Base-by-base conservation (phyloP, 2,888 invertebrate genomes). In the Agapostemon virescens region DNA sequence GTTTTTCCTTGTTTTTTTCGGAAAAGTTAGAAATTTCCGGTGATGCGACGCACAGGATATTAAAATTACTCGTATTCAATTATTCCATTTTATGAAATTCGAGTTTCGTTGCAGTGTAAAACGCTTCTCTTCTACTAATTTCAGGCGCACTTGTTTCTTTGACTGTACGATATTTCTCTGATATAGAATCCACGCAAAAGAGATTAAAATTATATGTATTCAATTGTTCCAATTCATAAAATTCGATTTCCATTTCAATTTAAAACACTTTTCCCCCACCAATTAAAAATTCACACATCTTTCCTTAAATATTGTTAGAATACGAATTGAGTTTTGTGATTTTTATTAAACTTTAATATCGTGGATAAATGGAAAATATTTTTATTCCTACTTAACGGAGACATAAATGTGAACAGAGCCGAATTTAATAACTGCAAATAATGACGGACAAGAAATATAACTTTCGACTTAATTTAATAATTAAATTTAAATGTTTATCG, bases 1-100 rank as follows among this genome's bases (percentile, higher is more conserved):
- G 73, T 77, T 58, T 58, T 82, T 55, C 55, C 63, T 64, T 81
- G 73, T 77, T 58, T 58, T 58, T 58, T 58, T 17, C 30, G 30
- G 7, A 58, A 63, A 36, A 63, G 33, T 33, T 63, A 9, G 36
- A 36, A 20, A 33, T 36, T 63, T 9, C 58, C 30, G 9, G 58
- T 7, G 30, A 30, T 58, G 9, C 30, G 9, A 30, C 30, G 20
- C 45, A 5, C 6, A 20, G 33, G n/a, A 63, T 33, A 63, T 63
- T 63, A 1, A 63, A 30, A 33, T 11, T 11, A 4, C 61, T 33
- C 20, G 9, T 33, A 33, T 33, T 33, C 61, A 63, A 63, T 20
- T 36, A 58, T 58, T 30, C 58, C 33, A 4, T 11, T 33, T 63
- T 36, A 33, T n/a, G 5, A 20, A 36, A 63, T 33, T 33, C 17